These are phyloP conservation scores for Oncorhynchus gorbuscha DNA, from an alignment of 2,113 vertebrate species.

Conservation along the genomic window DNA sequence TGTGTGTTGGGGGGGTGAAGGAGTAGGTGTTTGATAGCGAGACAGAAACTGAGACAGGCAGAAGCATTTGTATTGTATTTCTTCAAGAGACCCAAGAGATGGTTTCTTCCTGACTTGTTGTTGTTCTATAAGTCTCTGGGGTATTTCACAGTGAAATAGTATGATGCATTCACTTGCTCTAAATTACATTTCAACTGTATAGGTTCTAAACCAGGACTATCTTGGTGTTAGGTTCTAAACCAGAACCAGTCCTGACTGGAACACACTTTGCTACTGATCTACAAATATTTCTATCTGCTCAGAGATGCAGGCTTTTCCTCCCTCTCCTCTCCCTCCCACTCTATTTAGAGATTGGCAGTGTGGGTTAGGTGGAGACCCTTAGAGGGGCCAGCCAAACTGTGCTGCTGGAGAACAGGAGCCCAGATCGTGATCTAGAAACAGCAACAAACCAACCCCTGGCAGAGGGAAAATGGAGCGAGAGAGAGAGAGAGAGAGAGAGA, in stretches of 20 bases:
- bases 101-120: no score
- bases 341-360: constrained; percentile 55
- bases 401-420: background rate
- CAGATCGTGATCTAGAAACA: background rate
- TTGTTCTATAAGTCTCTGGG: no score
- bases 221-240: background rate
- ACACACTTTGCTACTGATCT: background rate
- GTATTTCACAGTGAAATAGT: background rate
- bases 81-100: no score
- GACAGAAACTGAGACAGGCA: background rate
- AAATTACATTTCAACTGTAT: no score
- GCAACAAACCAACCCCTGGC: background rate
- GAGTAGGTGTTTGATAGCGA: background rate
- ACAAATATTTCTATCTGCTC: background rate
- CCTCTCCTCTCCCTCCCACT: constrained; percentile 56
- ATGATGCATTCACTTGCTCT: no score
- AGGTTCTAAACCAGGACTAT: background rate
- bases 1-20: background rate
- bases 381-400: constrained; percentile 2
- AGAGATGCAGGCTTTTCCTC: background rate
- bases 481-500: background rate
- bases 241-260: background rate
- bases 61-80: no score
- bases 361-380: constrained; percentile 62
- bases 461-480: background rate